Conservation (phyloP, 2,888 invertebrate species). For the Tenthredo livida region DNA sequence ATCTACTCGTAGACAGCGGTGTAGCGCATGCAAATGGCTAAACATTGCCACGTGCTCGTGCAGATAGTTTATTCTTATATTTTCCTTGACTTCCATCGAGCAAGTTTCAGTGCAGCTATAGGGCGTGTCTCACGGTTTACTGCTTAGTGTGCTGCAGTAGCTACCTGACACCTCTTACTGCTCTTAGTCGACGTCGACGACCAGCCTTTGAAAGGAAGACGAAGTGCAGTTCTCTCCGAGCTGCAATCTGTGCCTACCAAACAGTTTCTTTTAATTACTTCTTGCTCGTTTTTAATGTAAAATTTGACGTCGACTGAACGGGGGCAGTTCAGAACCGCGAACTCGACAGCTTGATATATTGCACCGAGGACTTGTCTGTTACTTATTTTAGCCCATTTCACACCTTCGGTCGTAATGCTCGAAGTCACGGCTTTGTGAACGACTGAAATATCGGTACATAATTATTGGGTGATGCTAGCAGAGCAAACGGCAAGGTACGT, state of each 20-base stretch:
- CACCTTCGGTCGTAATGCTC: conserved; percentile 23
- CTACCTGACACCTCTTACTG: not conserved
- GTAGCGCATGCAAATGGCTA: conserved; percentile 36
- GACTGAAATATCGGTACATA: not conserved
- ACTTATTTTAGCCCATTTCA: conserved; percentile 31
- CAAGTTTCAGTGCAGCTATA: not conserved
- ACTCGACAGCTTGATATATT: conserved; percentile 37
- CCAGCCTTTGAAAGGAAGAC: conserved; percentile 24
- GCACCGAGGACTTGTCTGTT: conserved; percentile 5
- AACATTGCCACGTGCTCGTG: conserved; percentile 43
- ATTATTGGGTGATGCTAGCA: conserved; percentile 15
- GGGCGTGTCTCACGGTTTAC: conserved; percentile 28
- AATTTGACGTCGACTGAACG: conserved; percentile 37
- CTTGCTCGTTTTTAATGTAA: conserved; percentile 29
- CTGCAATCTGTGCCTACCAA: not conserved
- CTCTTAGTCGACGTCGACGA: conserved; percentile 9
- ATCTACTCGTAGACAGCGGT: conserved; percentile 29
- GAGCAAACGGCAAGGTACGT: not conserved
- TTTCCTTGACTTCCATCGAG: not conserved
- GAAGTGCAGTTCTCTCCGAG: not conserved
- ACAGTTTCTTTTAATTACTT: conserved; percentile 37
- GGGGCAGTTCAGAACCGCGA: conserved; percentile 10
- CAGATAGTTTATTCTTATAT: not conserved
- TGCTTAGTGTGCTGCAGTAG: not conserved
- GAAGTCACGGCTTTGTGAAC: not conserved